phyloP scores from a whole-genome alignment of 1,140 invertebrate genomes.

The Drosophila mauritiana region DNA sequence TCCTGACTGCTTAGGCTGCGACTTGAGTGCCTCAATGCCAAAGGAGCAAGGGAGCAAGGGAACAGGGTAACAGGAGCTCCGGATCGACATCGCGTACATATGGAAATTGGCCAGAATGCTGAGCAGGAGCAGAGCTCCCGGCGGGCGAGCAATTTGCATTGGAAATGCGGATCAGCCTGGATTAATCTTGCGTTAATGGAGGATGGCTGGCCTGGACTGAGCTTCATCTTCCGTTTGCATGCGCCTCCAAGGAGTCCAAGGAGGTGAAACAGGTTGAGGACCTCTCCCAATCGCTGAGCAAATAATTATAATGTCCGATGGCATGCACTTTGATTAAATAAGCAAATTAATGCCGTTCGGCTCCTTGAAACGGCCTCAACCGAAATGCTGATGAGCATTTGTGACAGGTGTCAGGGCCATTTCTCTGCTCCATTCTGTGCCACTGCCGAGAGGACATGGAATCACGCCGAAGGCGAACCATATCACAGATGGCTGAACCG shows the following conservation, averaged over 20 bases:
- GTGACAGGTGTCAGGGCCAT: constrained; percentile 63
- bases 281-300: neutral
- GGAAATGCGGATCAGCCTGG: constrained; percentile 41
- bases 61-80: neutral
- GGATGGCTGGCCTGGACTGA: neutral
- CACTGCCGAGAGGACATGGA: neutral
- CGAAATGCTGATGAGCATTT: constrained; percentile 34
- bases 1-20: constrained; percentile 4
- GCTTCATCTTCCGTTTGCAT: constrained; percentile 1
- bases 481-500: constrained; percentile 1
- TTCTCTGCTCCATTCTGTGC: neutral
- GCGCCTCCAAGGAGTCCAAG: neutral
- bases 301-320: constrained; percentile 24
- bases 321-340: constrained; percentile 18
- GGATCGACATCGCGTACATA: constrained; percentile 16
- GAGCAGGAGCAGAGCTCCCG: neutral
- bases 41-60: too few relatives aligned
- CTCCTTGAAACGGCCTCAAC: constrained; percentile 9
- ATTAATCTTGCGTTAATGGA: neutral
- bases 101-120: constrained; percentile 13
- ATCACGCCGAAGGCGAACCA: neutral
- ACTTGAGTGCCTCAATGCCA: constrained; percentile 1
- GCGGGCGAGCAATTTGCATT: constrained; percentile 33
- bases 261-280: neutral
- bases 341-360: constrained; percentile 12